These are phyloP conservation scores for Myocastor coypus DNA, from an alignment of 2,113 vertebrate genomes.

Conservation along the genomic window DNA sequence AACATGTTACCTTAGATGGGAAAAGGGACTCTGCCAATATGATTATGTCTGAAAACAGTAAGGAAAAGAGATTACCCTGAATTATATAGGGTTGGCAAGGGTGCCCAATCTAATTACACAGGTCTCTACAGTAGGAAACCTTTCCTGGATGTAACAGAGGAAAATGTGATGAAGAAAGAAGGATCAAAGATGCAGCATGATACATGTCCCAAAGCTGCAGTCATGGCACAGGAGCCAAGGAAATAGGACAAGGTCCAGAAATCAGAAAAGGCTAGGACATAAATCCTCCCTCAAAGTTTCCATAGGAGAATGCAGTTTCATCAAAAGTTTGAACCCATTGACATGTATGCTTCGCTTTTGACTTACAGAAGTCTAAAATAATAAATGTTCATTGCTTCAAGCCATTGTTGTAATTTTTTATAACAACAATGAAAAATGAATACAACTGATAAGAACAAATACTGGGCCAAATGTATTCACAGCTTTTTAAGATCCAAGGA, in stretches of 20 bases:
- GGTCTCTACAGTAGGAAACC: neutral
- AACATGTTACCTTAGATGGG: neutral
- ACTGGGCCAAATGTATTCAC: conserved; percentile 37
- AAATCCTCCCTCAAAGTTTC: neutral
- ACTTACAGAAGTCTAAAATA: neutral
- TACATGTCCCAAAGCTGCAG: neutral
- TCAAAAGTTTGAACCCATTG: neutral
- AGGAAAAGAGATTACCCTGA: neutral
- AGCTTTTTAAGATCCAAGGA: conserved; percentile 45
- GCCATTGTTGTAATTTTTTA: conserved; percentile 26
- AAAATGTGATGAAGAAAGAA: neutral
- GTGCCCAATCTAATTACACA: neutral
- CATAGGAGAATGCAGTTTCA: neutral
- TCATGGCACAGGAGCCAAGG: rapidly evolving
- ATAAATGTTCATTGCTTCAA: neutral
- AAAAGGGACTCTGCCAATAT: neutral
- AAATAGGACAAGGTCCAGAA: neutral
- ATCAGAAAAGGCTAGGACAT: neutral
- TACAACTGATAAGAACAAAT: conserved; percentile 10
- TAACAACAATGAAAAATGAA: conserved; percentile 12
- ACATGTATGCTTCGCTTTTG: neutral
- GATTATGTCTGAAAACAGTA: neutral
- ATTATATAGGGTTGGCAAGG: neutral
- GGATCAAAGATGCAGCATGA: neutral
- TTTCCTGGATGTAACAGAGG: neutral